These are phyloP conservation scores for Metacarcinus magister DNA, from an alignment of 2,888 invertebrate species.

Conservation along the genomic window DNA sequence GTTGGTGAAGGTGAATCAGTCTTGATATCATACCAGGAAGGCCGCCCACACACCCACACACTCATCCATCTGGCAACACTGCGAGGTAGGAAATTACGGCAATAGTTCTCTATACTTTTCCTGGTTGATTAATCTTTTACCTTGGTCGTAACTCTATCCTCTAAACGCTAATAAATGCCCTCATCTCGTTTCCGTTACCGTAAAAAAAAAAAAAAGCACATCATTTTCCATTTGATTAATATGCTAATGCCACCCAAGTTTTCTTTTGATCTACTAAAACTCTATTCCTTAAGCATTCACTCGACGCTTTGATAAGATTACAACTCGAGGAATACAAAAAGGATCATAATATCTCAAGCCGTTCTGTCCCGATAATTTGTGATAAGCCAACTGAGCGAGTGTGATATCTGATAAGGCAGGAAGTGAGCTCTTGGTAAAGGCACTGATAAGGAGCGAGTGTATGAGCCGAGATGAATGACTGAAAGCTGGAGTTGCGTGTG, in stretches of 20 bases:
- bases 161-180: not conserved
- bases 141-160: not conserved
- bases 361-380: constrained; percentile 29
- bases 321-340: not conserved
- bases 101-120: not conserved
- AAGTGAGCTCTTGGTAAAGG: not conserved
- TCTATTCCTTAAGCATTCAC: constrained; percentile 36
- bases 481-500: not conserved
- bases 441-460: constrained; percentile 8
- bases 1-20: not conserved
- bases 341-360: constrained; percentile 12
- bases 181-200: not conserved
- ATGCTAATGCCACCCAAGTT: not conserved
- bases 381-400: not conserved
- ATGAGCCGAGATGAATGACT: not conserved
- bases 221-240: not conserved
- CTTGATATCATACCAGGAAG: not conserved
- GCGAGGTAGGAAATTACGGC: not conserved
- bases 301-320: constrained; percentile 11
- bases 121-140: not conserved
- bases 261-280: constrained; percentile 38
- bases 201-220: not conserved
- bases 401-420: constrained; percentile 33
- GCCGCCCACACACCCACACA: not conserved
- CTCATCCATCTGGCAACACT: not conserved